A percentile compares a stretch with the other conserved stretches of the same genome.
These are phyloP conservation scores for Crenuchus spilurus DNA, from an alignment of 2,797 vertebrate species.

Conservation along the genomic window DNA sequence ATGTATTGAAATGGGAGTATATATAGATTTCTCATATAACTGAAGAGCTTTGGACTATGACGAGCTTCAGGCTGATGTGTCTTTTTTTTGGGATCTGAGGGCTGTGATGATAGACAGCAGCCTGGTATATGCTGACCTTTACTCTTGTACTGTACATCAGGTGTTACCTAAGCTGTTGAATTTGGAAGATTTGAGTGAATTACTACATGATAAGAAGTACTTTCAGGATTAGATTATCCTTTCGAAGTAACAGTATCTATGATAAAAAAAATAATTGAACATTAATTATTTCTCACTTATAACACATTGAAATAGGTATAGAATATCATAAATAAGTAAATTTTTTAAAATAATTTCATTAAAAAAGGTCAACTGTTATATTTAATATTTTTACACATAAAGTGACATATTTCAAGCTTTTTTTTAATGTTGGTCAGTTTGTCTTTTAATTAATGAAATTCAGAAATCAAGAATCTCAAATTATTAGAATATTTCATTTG, in stretches of 20 bases:
- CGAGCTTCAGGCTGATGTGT: slow-evolving; percentile 66
- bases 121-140: slow-evolving; percentile 18
- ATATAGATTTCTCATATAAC: slow-evolving; percentile 71
- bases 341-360: no score
- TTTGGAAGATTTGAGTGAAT: background rate
- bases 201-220: background rate
- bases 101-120: slow-evolving; percentile 19
- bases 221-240: background rate
- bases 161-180: background rate
- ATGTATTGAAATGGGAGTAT: slow-evolving; percentile 68
- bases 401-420: no score
- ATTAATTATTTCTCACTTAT: no score
- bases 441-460: no score
- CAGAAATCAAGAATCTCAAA: no score
- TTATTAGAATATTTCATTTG: no score
- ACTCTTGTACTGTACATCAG: background rate
- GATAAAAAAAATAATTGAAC: no score
- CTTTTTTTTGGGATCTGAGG: slow-evolving; percentile 66
- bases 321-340: no score
- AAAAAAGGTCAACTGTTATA: no score
- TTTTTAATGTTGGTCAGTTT: no score
- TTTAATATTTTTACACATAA: no score
- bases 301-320: no score
- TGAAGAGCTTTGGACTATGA: slow-evolving; percentile 66
- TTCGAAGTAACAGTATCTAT: background rate